phyloP scores from a whole-genome alignment of 2,113 vertebrate species.

The Dipodomys spectabilis region DNA sequence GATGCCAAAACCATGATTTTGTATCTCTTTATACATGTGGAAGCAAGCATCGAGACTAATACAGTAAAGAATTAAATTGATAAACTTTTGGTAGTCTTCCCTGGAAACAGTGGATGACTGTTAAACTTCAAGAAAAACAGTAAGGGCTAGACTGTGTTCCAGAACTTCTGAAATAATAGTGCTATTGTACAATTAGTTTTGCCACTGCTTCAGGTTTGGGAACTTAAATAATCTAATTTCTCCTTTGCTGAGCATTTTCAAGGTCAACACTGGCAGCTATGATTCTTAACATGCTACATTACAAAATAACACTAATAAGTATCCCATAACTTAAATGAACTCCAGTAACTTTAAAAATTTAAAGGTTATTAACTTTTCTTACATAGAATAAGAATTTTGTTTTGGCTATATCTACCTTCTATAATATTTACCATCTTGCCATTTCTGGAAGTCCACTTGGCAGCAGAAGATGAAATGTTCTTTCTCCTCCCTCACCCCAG shows the following conservation, averaged over 20 bases:
- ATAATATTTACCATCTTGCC: constrained; percentile 13
- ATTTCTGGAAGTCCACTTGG: background rate
- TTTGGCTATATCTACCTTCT: background rate
- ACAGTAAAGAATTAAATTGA: constrained; percentile 20
- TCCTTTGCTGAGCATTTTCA: constrained; percentile 37
- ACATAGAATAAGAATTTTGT: background rate
- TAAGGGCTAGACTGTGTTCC: background rate
- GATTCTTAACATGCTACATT: constrained; percentile 25
- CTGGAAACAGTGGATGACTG: constrained; percentile 12
- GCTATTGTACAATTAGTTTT: background rate
- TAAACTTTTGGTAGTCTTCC: background rate
- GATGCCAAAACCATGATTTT: constrained; percentile 6
- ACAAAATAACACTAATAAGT: background rate
- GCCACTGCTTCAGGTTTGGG: background rate
- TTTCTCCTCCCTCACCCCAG: background rate
- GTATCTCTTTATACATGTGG: constrained; percentile 9
- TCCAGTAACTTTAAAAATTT: constrained; percentile 43
- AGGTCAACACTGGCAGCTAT: background rate
- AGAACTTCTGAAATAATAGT: constrained; percentile 18
- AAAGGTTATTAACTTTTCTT: background rate
- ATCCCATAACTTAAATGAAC: background rate
- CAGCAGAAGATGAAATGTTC: background rate
- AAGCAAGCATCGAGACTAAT: background rate
- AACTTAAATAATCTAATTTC: constrained; percentile 40
- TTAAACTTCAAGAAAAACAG: constrained; percentile 45